Evolutionary conservation across 1,140 invertebrate genomes (phyloP).

Genomic region (Diachasmimorpha longicaudata): DNA sequence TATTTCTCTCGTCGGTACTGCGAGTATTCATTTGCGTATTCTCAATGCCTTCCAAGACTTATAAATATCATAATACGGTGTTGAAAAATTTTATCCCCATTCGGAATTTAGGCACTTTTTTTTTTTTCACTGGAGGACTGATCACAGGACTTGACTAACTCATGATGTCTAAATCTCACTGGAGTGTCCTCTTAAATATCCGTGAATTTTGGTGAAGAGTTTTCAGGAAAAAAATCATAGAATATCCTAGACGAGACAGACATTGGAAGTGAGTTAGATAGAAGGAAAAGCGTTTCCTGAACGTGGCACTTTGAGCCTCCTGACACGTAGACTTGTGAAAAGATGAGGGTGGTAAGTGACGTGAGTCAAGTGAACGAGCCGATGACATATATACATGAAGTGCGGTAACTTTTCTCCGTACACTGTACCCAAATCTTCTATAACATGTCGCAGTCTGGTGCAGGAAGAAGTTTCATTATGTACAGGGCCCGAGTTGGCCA

Average conservation of each 20-base stretch:
- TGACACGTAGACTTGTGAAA: background rate
- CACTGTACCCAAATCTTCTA: background rate
- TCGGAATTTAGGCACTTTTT: too few species aligned
- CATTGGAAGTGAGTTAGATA: background rate
- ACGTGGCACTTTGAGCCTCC: background rate
- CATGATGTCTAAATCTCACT: too few species aligned
- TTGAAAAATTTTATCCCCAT: background rate
- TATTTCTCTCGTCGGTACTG: background rate
- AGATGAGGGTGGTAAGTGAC: background rate
- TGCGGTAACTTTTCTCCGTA: background rate
- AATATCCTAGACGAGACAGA: background rate
- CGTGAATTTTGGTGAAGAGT: background rate
- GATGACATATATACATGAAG: background rate
- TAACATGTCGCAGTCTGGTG: background rate
- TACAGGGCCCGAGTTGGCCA: background rate
- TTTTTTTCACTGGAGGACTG: too few species aligned
- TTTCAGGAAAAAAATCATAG: background rate
- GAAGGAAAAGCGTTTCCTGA: background rate
- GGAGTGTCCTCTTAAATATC: background rate
- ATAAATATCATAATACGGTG: background rate
- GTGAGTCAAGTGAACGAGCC: background rate
- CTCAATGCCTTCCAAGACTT: background rate
- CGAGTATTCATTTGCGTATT: background rate
- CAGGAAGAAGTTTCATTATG: background rate
- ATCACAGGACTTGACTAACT: too few species aligned